Percentiles rank a stretch among this genome's conserved stretches.
These are phyloP conservation scores for Theocolax elegans DNA, from an alignment of 1,140 invertebrate species.

Conservation along the genomic window DNA sequence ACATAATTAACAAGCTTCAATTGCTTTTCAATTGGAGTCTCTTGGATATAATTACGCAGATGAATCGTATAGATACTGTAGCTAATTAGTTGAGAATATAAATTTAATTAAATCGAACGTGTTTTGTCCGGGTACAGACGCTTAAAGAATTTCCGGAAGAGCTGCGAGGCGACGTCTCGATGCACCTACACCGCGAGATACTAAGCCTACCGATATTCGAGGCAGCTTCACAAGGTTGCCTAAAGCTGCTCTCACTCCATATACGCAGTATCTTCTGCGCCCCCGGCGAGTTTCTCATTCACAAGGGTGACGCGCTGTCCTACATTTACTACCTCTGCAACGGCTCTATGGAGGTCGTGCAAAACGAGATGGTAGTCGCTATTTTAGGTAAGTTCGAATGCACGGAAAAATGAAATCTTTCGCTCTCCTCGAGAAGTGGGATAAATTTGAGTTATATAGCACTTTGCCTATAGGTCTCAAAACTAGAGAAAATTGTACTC, in stretches of 20 bases:
- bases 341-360: slow-evolving; percentile 98
- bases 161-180: slow-evolving; percentile 91
- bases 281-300: slow-evolving; percentile 96
- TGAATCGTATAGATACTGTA: no score
- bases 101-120: no score
- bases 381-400: slow-evolving; percentile 81
- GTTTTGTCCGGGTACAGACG: no score
- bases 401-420: not conserved
- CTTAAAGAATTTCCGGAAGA: slow-evolving; percentile 97
- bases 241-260: slow-evolving; percentile 90
- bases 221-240: slow-evolving; percentile 88
- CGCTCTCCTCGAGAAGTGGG: no score
- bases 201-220: slow-evolving; percentile 94
- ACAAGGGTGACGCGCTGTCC: slow-evolving; percentile 95
- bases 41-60: no score
- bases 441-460: no score
- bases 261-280: slow-evolving; percentile 94
- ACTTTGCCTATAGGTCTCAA: no score
- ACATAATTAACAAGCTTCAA: no score
- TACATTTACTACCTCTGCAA: slow-evolving; percentile 97
- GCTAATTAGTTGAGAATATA: no score
- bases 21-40: no score
- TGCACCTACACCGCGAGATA: slow-evolving; percentile 95
- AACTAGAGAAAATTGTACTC: no score
- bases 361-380: slow-evolving; percentile 97